Evolutionary conservation across 2,888 invertebrate genomes (phyloP).

Genomic region (Tribolium freemani): DNA sequence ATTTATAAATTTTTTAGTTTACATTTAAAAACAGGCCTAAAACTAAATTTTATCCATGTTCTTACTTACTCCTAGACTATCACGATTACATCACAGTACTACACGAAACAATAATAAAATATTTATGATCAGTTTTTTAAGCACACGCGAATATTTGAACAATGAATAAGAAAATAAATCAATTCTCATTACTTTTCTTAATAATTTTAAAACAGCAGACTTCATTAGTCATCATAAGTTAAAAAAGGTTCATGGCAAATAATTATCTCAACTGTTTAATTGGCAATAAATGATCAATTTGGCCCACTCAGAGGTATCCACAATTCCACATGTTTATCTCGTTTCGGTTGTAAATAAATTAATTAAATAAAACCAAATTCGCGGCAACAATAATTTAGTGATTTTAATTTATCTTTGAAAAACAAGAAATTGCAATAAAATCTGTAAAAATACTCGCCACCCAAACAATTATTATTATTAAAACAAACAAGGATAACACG

Average conservation of each 20-base stretch:
- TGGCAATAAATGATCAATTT: not conserved
- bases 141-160: not conserved
- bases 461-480: not conserved
- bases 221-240: slow-evolving; percentile 12
- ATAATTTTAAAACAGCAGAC: not conserved
- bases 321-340: not conserved
- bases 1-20: too few species aligned
- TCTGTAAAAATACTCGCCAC: not conserved
- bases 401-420: not conserved
- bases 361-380: not conserved
- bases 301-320: slow-evolving; percentile 1
- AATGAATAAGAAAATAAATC: not conserved
- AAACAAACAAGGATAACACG: not conserved
- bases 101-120: too few species aligned
- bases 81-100: too few species aligned
- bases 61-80: too few species aligned
- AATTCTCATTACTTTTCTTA: not conserved
- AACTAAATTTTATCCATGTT: too few species aligned
- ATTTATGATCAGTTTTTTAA: too few species aligned
- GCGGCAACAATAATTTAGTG: not conserved
- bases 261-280: slow-evolving; percentile 14
- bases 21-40: too few species aligned
- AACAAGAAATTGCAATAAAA: not conserved
- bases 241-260: slow-evolving; percentile 6
- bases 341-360: not conserved